phyloP scores from a whole-genome alignment of 2,888 invertebrate species.

The Auanema sp. region DNA sequence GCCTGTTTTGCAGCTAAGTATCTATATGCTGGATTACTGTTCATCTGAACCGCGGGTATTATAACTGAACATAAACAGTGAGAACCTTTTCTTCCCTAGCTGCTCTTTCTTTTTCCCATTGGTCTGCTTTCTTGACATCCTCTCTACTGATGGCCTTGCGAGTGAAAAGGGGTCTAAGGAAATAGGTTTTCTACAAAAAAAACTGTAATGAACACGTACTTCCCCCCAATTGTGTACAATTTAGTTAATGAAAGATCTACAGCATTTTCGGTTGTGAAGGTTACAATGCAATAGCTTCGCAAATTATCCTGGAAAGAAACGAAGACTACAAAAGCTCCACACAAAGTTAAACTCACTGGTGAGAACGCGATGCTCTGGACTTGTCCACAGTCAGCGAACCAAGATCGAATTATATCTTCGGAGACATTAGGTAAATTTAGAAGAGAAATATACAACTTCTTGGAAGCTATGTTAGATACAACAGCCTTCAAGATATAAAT shows the following conservation, averaged over 20 bases:
- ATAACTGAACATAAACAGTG: neutral
- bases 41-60: neutral
- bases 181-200: neutral
- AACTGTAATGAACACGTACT: neutral
- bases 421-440: conserved; percentile 1
- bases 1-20: no score
- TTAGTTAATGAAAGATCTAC: no score
- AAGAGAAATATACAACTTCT: conserved; percentile 18
- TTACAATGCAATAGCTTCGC: no score
- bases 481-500: no score
- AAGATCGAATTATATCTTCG: neutral
- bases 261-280: no score
- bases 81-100: conserved; percentile 18
- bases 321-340: no score
- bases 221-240: no score
- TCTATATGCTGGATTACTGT: no score
- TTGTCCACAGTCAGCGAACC: conserved; percentile 10
- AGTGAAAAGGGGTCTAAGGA: conserved; percentile 19
- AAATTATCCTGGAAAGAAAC: no score
- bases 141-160: conserved; percentile 30
- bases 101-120: conserved; percentile 21
- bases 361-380: conserved; percentile 1
- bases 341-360: no score
- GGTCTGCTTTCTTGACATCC: conserved; percentile 33
- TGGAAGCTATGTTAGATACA: neutral